Evolutionary conservation across 2,888 invertebrate genomes (phyloP), one percentile per base, ranked within the genome.

Genomic region (Glaucopsyche alexis): DNA sequence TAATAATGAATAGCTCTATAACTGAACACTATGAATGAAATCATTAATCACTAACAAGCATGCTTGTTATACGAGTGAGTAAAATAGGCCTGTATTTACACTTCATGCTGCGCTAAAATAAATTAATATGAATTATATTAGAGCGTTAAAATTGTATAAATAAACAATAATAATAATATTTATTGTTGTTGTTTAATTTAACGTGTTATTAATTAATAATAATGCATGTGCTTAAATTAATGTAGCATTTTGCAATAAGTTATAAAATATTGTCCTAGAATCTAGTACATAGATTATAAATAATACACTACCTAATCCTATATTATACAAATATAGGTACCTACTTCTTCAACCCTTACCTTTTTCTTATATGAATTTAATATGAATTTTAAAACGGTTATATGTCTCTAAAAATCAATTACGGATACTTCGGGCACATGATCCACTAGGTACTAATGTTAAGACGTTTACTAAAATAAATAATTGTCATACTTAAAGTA

Each of bases 101-200:
- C 9, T 38, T 38, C 60, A 60, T 60, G 60, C 60, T 60, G 60
- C 11, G 29, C 60, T 14, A 60, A 60, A 60, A 60, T 60, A 13
- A 29, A 60, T 38, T 38, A 60, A 38, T 60, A 60, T 29, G 19
- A 19, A 60, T 55, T 16, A 55, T 9, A 50, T n/a, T n/a, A 7
- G 7, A 60, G 13, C 13, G 60, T 60, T 60, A 55, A 55, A 60
- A 29, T 60, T 60, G 60, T 6, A 60, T 60, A 60, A 60, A 60
- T 60, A 29, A 19, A 60, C 60, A 29, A 13, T 60, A 60, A 29
- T 19, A 52, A 7, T 9, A 19, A 5, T 55, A 16, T 19, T 55
- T 55, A 55, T 55, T 47, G 13, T 13, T 47, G 13, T 55, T 55
- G 16, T 16, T 55, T 16, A n/a, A n/a, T 50, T n/a, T 50, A n/a